A percentile compares a stretch with the other conserved stretches of the same genome.
phyloP scores from a whole-genome alignment of 2,797 vertebrate species.

The Trachops cirrhosus region DNA sequence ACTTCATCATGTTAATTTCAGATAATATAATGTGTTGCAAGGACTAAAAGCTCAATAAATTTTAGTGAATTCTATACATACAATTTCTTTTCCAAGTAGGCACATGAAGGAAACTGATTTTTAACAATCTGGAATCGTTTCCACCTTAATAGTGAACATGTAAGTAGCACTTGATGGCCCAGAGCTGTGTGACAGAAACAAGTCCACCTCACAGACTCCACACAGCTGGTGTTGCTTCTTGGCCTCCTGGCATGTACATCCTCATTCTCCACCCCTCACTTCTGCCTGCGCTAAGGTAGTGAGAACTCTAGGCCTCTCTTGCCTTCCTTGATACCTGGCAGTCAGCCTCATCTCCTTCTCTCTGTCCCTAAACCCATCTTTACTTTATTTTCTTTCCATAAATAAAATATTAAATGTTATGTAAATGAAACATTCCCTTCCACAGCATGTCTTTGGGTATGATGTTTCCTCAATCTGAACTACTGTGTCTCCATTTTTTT shows the following conservation, averaged over 20 bases:
- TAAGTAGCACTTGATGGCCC: neutral
- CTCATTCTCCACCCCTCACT: neutral
- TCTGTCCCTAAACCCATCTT: neutral
- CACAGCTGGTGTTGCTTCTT: neutral
- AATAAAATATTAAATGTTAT: neutral
- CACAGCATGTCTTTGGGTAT: neutral
- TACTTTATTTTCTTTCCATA: neutral
- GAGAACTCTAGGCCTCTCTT: neutral
- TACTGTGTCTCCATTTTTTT: neutral
- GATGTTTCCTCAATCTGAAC: neutral
- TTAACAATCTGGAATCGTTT: neutral
- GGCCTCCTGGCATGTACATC: neutral
- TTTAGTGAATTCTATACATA: neutral
- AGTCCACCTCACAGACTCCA: neutral
- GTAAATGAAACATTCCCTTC: neutral
- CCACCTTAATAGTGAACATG: neutral
- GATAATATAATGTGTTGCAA: neutral
- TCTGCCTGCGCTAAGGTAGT: rapidly evolving
- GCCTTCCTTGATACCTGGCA: neutral
- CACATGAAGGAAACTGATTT: neutral
- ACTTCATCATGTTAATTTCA: neutral
- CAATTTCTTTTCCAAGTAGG: neutral
- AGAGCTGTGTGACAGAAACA: neutral
- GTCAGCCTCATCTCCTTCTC: neutral
- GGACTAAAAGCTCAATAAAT: neutral